Base-by-base conservation (phyloP, 2,888 invertebrate genomes). In the Aporophyla nigra region DNA sequence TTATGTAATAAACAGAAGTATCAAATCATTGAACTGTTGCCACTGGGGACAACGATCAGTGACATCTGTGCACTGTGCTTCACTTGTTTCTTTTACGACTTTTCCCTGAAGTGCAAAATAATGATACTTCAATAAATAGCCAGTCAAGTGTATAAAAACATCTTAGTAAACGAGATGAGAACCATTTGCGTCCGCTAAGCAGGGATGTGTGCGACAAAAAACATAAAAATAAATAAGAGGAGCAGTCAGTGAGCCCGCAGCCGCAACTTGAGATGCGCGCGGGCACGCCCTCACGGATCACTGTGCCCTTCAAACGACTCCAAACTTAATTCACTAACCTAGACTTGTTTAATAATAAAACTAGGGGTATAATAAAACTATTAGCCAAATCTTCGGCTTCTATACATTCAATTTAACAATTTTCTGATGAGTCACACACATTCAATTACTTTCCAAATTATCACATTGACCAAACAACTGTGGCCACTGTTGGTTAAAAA, bases 131-230 rank as follows among this genome's bases (percentile, higher is more conserved):
- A 93, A 93, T 93, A 93, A 93, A 94, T 90, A 92, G 89, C 86
- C 91, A 90, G 92, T 91, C 86, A 90, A 91, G 91, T 92, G 90
- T 89, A 93, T 94, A 93, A 94, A 94, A 95, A 93, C 94, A 90
- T 93, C 92, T 94, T 93, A 94, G 94, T 93, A 93, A 94, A 94
- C 92, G 93, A 95, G 93, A 94, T 92, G 93, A 92, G 92, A 92
- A 92, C 92, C 93, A 94, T 95, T 95, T 94, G 94, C 93, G 93
- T 94, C 91, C 93, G 94, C 94, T 95, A 94, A 94, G 93, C 93
- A 87, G 88, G 89, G 93, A 93, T 92, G 91, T 88, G 90, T 90
- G 88, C 88, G 90, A 90, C 88, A 93, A 92, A 92, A 93, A 93
- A 91, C 82, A 87, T 86, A 92, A 92, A 92, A 93, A 92, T 91